These are phyloP conservation scores for Porites lutea DNA, from an alignment of 64 coral and sea anemone species.

Conservation along the genomic window DNA sequence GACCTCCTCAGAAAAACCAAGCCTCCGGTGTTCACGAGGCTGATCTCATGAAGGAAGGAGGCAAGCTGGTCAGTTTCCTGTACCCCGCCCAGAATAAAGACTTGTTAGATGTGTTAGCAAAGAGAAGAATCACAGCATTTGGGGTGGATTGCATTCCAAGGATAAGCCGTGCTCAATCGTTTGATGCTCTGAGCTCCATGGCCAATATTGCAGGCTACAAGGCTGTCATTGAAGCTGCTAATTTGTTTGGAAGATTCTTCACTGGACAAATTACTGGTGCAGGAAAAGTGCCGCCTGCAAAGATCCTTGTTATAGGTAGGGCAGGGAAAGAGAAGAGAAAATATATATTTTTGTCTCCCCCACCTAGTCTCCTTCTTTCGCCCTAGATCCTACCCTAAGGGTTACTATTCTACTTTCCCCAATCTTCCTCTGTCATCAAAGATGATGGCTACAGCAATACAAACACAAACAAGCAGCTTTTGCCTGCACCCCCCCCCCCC, in stretches of 20 bases:
- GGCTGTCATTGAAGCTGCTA: slow-evolving; percentile 96
- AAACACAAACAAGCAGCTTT: too few relatives aligned
- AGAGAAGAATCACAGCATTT: slow-evolving; percentile 92
- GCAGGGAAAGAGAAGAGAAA: too few relatives aligned
- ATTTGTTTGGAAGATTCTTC: slow-evolving; percentile 98
- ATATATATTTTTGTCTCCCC: too few relatives aligned
- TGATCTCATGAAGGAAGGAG: slow-evolving; percentile 94
- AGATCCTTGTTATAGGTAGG: slow-evolving; percentile 93
- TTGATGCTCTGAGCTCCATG: slow-evolving; percentile 96
- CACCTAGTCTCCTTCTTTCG: too few relatives aligned
- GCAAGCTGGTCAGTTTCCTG: slow-evolving; percentile 91
- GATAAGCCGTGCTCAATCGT: slow-evolving; percentile 90
- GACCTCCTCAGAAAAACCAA: slow-evolving; percentile 84
- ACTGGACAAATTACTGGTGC: slow-evolving; percentile 98
- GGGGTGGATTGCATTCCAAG: slow-evolving; percentile 96
- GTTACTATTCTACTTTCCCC: too few relatives aligned
- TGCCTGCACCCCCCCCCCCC: too few relatives aligned
- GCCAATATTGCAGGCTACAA: slow-evolving; percentile 99
- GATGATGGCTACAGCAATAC: too few relatives aligned
- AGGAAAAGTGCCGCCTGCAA: slow-evolving; percentile 98
- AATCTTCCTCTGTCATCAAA: too few relatives aligned
- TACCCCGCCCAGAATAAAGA: slow-evolving; percentile 98
- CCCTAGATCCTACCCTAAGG: too few relatives aligned
- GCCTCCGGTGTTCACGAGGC: slow-evolving; percentile 73
- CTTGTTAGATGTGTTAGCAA: slow-evolving; percentile 75